Conservation (phyloP, 2,797 vertebrate species). For the Octomys mimax region DNA sequence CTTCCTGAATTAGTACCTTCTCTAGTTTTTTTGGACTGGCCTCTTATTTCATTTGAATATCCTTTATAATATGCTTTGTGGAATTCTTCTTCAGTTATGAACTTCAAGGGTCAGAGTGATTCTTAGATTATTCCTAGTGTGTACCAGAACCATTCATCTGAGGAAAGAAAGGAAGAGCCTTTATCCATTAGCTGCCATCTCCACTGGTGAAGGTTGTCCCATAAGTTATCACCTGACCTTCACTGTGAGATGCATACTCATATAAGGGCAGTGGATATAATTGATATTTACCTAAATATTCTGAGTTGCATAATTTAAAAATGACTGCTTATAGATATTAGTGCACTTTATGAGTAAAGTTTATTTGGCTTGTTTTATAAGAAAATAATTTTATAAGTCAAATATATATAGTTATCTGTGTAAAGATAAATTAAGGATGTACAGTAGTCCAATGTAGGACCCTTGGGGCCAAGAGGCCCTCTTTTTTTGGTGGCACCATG, state of each 20-base stretch:
- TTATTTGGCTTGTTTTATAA: neutral
- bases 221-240: neutral
- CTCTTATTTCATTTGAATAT: neutral
- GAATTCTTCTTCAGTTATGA: neutral
- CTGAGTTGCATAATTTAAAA: constrained; percentile 34
- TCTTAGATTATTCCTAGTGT: neutral
- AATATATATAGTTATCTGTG: neutral
- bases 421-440: neutral
- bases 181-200: neutral
- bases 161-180: neutral
- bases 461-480: neutral
- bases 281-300: neutral
- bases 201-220: neutral
- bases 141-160: neutral
- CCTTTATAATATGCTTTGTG: neutral
- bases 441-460: neutral
- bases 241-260: neutral
- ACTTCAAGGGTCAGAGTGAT: neutral
- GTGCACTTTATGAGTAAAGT: neutral
- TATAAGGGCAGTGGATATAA: neutral
- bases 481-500: no score
- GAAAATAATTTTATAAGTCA: neutral
- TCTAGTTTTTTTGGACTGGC: neutral
- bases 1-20: neutral
- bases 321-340: neutral